These are phyloP conservation scores for Lepidotrigona ventralis DNA, from an alignment of 1,140 invertebrate genomes.

Conservation along the genomic window DNA sequence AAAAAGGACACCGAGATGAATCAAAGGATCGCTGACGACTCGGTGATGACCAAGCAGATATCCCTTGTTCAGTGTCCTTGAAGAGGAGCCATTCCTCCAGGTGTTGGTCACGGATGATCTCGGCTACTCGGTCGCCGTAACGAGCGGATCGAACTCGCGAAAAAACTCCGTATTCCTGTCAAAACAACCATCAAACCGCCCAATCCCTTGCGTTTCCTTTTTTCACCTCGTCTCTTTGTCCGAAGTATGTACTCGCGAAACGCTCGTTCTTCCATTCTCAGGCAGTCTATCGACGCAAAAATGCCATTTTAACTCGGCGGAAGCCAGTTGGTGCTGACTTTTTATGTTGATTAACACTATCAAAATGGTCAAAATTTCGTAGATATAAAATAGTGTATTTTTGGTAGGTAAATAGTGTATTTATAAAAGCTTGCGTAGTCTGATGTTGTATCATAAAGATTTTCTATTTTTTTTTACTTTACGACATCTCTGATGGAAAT, in stretches of 20 bases:
- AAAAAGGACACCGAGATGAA: slow-evolving; percentile 28
- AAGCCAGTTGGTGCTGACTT: too few species aligned
- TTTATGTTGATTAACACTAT: too few species aligned
- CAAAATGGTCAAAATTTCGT: too few species aligned
- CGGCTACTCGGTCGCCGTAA: slow-evolving; percentile 71
- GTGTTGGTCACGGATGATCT: slow-evolving; percentile 78
- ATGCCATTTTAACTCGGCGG: not conserved
- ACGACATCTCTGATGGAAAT: too few species aligned
- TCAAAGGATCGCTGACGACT: slow-evolving; percentile 63
- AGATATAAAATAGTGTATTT: too few species aligned
- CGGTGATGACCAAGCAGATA: slow-evolving; percentile 76
- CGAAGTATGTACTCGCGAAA: not conserved
- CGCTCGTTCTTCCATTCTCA: not conserved
- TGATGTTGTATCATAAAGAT: too few species aligned
- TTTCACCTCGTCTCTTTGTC: not conserved
- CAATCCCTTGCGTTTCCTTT: not conserved
- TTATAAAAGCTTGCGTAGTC: too few species aligned
- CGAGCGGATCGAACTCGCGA: slow-evolving; percentile 76
- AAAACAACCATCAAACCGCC: slow-evolving; percentile 64
- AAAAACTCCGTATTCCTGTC: slow-evolving; percentile 75
- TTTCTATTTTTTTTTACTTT: too few species aligned
- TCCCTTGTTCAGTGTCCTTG: slow-evolving; percentile 73
- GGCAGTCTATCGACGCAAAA: not conserved
- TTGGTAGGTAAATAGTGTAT: too few species aligned
- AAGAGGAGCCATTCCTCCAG: slow-evolving; percentile 71